phyloP scores from a whole-genome alignment of 2,888 invertebrate genomes.

The Gari tellinella region DNA sequence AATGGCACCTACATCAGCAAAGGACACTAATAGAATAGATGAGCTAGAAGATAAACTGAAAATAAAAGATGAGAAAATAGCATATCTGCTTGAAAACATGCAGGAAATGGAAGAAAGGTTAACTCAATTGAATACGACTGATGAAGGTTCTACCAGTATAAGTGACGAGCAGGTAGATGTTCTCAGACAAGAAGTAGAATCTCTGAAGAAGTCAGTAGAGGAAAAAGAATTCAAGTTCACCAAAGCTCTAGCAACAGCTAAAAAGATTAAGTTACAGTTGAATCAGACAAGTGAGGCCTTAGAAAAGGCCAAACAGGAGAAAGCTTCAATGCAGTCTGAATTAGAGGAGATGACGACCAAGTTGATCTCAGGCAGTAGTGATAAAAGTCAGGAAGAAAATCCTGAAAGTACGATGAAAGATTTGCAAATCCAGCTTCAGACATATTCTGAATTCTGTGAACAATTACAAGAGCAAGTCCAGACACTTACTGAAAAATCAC shows the following conservation, averaged over 20 bases:
- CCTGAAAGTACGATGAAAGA: slow-evolving; percentile 43
- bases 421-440: slow-evolving; percentile 62
- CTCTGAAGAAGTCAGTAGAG: slow-evolving; percentile 55
- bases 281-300: slow-evolving; percentile 60
- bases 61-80: slow-evolving; percentile 73
- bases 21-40: too few relatives aligned
- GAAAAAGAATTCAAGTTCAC: slow-evolving; percentile 75
- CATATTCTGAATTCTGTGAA: slow-evolving; percentile 67
- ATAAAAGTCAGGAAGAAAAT: neutral
- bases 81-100: slow-evolving; percentile 73
- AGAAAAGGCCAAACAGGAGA: slow-evolving; percentile 40
- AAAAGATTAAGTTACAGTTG: slow-evolving; percentile 77
- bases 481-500: slow-evolving; percentile 61
- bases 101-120: slow-evolving; percentile 77
- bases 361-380: neutral
- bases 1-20: too few relatives aligned
- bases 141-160: slow-evolving; percentile 40
- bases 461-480: slow-evolving; percentile 73
- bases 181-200: slow-evolving; percentile 42
- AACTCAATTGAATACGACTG: slow-evolving; percentile 54
- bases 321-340: slow-evolving; percentile 35
- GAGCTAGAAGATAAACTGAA: slow-evolving; percentile 14
- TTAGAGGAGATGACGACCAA: slow-evolving; percentile 9
- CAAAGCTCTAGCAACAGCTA: slow-evolving; percentile 78
- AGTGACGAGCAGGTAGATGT: slow-evolving; percentile 14